Evolutionary conservation across 1,140 invertebrate genomes (phyloP).

Genomic region (Mylabris phalerata): DNA sequence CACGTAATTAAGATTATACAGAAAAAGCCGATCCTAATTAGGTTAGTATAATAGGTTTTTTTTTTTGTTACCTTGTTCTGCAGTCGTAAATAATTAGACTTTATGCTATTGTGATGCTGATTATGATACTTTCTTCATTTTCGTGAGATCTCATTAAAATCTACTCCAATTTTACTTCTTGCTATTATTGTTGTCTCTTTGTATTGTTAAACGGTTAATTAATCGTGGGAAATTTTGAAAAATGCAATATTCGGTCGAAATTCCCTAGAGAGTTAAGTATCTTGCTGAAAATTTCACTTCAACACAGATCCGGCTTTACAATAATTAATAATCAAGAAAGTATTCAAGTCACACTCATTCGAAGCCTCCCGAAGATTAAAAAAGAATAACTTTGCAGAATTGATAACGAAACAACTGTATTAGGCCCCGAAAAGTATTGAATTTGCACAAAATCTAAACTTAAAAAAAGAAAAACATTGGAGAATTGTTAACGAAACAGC

Average conservation of each 20-base stretch:
- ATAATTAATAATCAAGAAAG: no score
- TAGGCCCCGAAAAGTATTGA: no score
- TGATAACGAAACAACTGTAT: no score
- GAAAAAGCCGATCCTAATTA: slow-evolving; percentile 1
- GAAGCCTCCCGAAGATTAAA: no score
- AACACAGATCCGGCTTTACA: no score
- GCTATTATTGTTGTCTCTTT: slow-evolving; percentile 5
- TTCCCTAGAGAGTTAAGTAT: slow-evolving; percentile 10
- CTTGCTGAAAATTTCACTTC: neutral
- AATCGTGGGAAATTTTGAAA: slow-evolving; percentile 4
- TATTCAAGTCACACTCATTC: no score
- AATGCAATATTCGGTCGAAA: neutral
- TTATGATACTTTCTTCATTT: slow-evolving; percentile 12
- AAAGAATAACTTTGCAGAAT: no score
- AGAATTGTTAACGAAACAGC: no score
- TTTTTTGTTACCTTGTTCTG: neutral
- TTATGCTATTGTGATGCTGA: no score
- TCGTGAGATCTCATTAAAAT: slow-evolving; percentile 2
- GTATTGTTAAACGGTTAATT: neutral
- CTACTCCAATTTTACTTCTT: neutral
- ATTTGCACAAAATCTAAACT: no score
- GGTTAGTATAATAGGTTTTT: slow-evolving; percentile 10
- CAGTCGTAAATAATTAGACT: neutral
- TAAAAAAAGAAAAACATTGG: no score
- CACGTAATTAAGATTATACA: neutral